Base-by-base conservation (phyloP, 2,113 vertebrate species). In the Cynoglossus semilaevis region DNA sequence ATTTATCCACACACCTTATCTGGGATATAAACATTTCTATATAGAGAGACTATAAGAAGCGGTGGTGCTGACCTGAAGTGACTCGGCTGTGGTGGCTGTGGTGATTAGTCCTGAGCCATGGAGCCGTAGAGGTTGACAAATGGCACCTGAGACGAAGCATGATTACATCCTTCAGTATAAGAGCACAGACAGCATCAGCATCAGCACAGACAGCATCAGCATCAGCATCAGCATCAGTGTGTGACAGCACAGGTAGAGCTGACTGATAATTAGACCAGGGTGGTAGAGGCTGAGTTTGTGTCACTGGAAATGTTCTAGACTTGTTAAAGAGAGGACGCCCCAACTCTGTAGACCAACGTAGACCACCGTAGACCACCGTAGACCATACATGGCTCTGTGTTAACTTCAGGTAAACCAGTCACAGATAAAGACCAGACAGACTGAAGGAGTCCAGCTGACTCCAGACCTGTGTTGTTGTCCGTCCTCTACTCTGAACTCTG, bases 181-280 rank as follows among this genome's bases (percentile, higher is more conserved):
- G n/a, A n/a, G n/a, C n/a, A n/a, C n/a, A n/a, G n/a, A n/a, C n/a
- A 73, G 68, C 56, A 15, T 75, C 81, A 63, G 55, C 63, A 74
- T 55, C 74, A 72, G 67, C 72, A 78, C 58, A 80, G 74, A 82
- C 79, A 71, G 76, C 72, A 81, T 74, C 76, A 83, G 75, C 62
- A 40, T n/a, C n/a, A n/a, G n/a, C n/a, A n/a, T n/a, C n/a, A n/a
- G n/a, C n/a, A n/a, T n/a, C 41, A 55, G 80, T 81, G 49, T 52
- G 48, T 79, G 82, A 86, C 75, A 77, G 72, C 65, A 2, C 72
- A 75, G 79, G 79, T 67, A 58, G 79, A 69, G 65, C 72, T 58
- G 73, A 42, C 66, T 76, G 58, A 57, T 87, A 82, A 85, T 87
- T 83, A 85, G 85, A 78, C 74, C 67, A 71, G 68, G 67, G 70